A percentile compares a stretch with the other conserved stretches of the same genome.
Conservation (phyloP, 1,140 invertebrate species). For the Campoletis sonorensis region DNA sequence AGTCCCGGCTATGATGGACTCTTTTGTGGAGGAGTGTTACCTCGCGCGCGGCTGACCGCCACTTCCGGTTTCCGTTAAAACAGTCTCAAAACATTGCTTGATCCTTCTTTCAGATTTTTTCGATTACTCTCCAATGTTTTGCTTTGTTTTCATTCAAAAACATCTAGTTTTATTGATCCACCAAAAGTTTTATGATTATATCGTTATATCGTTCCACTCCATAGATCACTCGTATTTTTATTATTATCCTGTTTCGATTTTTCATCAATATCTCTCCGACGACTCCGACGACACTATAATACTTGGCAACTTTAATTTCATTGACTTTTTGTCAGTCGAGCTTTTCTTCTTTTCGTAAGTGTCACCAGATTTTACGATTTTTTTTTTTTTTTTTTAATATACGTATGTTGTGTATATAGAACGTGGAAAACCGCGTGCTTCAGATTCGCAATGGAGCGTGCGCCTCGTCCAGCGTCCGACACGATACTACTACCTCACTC, state of each 20-base stretch:
- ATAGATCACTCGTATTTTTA: neutral
- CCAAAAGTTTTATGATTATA: neutral
- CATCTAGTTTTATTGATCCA: neutral
- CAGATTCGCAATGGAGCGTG: slow-evolving; percentile 71
- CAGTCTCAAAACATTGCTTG: neutral
- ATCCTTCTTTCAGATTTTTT: neutral
- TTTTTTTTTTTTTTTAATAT: no score
- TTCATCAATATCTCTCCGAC: neutral
- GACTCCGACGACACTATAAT: neutral
- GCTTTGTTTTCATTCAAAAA: neutral
- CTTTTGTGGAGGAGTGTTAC: neutral
- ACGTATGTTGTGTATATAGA: neutral
- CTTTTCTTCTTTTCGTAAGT: no score
- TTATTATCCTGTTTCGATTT: neutral
- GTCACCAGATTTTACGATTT: no score
- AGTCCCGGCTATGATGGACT: neutral
- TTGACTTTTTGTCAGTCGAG: neutral
- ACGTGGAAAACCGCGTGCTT: slow-evolving; percentile 63
- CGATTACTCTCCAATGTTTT: neutral
- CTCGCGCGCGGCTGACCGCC: slow-evolving; percentile 17
- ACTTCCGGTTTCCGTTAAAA: slow-evolving; percentile 12
- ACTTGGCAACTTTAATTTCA: neutral
- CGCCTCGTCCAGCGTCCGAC: slow-evolving; percentile 75
- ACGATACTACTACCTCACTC: slow-evolving; percentile 74
- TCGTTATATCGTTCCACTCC: neutral